These are phyloP conservation scores for Luperina testacea DNA, from an alignment of 2,888 invertebrate species.

Conservation along the genomic window DNA sequence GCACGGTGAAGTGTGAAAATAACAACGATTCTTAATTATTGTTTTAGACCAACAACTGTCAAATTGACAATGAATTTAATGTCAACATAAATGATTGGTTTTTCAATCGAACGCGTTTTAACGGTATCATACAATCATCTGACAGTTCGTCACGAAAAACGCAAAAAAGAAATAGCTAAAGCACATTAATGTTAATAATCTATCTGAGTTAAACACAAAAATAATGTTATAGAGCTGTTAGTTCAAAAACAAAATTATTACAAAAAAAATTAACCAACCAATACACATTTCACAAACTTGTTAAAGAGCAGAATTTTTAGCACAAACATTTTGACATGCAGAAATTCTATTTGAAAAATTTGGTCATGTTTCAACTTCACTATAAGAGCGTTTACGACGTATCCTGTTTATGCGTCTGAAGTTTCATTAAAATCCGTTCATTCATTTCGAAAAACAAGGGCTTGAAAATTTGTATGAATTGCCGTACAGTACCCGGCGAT, in stretches of 20 bases:
- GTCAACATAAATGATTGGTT: background rate
- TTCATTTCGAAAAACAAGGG: no score
- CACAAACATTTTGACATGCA: slow-evolving; percentile 35
- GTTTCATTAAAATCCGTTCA: no score
- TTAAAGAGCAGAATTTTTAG: background rate
- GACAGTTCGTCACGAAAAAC: no score
- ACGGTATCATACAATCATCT: no score
- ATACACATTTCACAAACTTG: slow-evolving; percentile 25
- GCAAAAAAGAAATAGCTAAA: no score
- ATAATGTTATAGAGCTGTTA: slow-evolving; percentile 19
- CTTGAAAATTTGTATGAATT: no score
- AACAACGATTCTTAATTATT: background rate
- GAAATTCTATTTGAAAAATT: background rate
- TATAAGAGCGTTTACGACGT: no score
- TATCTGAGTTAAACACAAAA: slow-evolving; percentile 9
- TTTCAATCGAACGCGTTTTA: no score
- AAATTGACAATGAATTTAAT: background rate
- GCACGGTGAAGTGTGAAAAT: background rate
- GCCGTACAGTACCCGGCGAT: no score
- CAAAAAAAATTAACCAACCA: background rate
- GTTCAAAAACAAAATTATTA: background rate
- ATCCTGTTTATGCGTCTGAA: no score
- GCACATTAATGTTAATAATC: background rate
- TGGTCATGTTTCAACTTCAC: slow-evolving; percentile 31
- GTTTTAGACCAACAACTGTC: background rate